Percentiles rank a stretch among this genome's conserved stretches.
Conservation (phyloP, 2,888 invertebrate species). For the Erebia palarica region DNA sequence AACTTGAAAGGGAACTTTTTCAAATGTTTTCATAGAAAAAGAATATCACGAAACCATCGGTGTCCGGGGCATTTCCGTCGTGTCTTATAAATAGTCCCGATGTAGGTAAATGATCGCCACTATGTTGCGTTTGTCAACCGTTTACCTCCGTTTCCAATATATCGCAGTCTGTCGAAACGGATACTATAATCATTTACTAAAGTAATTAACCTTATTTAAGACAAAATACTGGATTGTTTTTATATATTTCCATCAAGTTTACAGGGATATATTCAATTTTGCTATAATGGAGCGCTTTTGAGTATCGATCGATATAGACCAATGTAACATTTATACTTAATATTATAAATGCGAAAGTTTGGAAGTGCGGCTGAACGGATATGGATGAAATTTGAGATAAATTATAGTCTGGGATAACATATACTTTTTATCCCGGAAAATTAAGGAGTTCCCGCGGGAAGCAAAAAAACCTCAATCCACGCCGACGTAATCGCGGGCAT, state of each 20-base stretch:
- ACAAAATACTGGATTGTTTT: neutral
- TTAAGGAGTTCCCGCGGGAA: too few relatives aligned
- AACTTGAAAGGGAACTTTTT: constrained; percentile 9
- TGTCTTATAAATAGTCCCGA: constrained; percentile 53
- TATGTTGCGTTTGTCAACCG: constrained; percentile 42
- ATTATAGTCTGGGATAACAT: too few relatives aligned
- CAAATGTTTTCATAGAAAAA: constrained; percentile 27
- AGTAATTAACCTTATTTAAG: constrained; percentile 13
- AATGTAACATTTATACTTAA: too few relatives aligned
- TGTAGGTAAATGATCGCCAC: constrained; percentile 47
- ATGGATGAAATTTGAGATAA: too few relatives aligned
- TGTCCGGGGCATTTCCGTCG: constrained; percentile 47
- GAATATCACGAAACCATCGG: constrained; percentile 31
- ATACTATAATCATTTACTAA: constrained; percentile 13
- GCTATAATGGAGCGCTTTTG: neutral
- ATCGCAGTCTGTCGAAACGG: constrained; percentile 20
- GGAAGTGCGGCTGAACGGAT: too few relatives aligned
- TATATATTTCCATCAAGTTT: neutral
- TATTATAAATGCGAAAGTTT: too few relatives aligned
- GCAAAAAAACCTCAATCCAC: too few relatives aligned
- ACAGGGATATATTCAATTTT: neutral
- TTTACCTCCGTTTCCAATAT: constrained; percentile 39
- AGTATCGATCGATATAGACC: too few relatives aligned
- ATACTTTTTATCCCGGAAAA: too few relatives aligned
- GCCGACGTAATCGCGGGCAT: too few relatives aligned